These are phyloP conservation scores for Molothrus ater DNA, from an alignment of 2,797 vertebrate species.

Conservation along the genomic window DNA sequence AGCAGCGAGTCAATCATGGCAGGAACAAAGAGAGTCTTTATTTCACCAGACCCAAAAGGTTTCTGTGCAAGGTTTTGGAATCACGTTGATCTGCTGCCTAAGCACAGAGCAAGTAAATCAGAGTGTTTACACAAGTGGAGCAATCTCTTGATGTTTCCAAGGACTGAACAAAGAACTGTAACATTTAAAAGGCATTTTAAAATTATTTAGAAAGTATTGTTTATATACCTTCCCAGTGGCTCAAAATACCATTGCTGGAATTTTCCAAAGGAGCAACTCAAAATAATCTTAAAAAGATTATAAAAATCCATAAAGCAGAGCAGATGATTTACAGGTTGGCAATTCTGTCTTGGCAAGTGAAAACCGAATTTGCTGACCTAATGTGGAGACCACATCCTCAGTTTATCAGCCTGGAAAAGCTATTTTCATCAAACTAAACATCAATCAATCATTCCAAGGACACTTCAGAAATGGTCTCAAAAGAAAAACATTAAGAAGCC, in stretches of 20 bases:
- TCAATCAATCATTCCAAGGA: not conserved
- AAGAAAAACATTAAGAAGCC: not conserved
- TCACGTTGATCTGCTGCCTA: constrained; percentile 8
- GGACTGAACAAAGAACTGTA: constrained; percentile 32
- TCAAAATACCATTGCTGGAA: not conserved
- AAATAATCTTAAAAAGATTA: not conserved
- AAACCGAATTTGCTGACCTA: not conserved
- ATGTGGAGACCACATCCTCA: not conserved
- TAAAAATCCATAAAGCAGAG: not conserved
- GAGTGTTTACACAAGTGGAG: constrained; percentile 51
- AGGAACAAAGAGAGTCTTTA: constrained; percentile 55
- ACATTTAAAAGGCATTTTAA: not conserved
- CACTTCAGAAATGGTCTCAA: not conserved
- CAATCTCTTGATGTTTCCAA: constrained; percentile 23
- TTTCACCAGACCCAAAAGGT: constrained; percentile 34
- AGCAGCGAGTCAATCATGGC: constrained; percentile 36
- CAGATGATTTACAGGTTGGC: not conserved
- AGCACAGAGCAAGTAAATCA: constrained; percentile 23
- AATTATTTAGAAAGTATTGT: not conserved
- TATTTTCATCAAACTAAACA: not conserved
- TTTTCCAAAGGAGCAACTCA: not conserved
- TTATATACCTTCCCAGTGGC: not conserved
- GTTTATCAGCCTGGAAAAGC: not conserved
- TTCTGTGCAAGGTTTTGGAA: constrained; percentile 37
- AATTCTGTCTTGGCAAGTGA: not conserved